Conservation (phyloP, 2,113 vertebrate genomes). For the Anhinga rufa region DNA sequence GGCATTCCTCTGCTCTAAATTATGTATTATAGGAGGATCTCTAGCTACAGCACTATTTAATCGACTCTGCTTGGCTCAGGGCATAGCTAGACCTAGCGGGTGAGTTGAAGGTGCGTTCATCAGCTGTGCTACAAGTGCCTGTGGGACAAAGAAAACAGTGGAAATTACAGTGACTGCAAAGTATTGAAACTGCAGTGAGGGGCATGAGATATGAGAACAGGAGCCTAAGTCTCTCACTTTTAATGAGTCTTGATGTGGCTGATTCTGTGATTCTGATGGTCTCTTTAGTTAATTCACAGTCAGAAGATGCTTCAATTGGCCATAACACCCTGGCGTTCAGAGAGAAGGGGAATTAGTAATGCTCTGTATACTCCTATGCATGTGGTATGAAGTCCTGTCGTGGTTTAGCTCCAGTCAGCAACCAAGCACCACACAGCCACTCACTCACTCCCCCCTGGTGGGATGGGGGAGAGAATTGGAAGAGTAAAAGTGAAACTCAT, state of each 20-base stretch:
- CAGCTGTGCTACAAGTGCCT: background rate
- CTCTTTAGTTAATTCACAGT: background rate
- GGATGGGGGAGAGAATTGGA: too few species aligned
- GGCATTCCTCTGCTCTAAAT: background rate
- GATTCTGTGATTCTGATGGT: background rate
- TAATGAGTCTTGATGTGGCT: fast-evolving
- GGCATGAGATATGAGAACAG: background rate
- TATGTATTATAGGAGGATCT: background rate
- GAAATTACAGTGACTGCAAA: background rate
- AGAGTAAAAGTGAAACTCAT: too few species aligned
- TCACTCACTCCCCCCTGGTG: too few species aligned
- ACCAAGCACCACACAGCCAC: too few species aligned
- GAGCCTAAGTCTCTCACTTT: background rate
- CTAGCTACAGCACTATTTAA: background rate
- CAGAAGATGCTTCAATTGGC: background rate
- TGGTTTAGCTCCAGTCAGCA: too few species aligned
- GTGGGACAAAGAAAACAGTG: background rate
- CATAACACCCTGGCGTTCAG: background rate
- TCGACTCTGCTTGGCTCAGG: background rate
- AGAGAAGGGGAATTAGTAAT: background rate
- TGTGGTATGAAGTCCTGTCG: background rate
- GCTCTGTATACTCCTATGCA: background rate
- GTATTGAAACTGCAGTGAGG: background rate
- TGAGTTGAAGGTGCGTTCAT: background rate
- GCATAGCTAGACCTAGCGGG: background rate